phyloP scores from a whole-genome alignment of 1,140 invertebrate species.

The Asbolus verrucosus region DNA sequence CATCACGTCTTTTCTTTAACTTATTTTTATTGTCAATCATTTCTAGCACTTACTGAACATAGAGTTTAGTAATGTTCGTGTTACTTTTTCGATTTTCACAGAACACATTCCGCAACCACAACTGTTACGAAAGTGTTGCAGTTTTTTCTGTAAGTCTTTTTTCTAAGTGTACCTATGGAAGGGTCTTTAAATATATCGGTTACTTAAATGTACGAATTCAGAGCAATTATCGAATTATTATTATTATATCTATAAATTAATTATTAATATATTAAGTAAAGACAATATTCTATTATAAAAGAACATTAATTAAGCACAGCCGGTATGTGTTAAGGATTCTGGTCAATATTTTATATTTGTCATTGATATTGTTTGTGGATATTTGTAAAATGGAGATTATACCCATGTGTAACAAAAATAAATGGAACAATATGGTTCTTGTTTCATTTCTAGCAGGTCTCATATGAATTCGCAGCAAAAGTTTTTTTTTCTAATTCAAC shows the following conservation, averaged over 20 bases:
- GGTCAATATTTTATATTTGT: constrained; percentile 34
- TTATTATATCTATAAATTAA: neutral
- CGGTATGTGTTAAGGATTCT: constrained; percentile 32
- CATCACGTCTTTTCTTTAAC: too few species aligned
- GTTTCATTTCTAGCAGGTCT: too few species aligned
- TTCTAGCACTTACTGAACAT: too few species aligned
- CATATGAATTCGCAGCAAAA: too few species aligned
- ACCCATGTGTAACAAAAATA: constrained; percentile 33
- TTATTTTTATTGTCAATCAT: too few species aligned
- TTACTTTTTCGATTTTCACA: too few species aligned
- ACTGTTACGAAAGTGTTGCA: constrained; percentile 26
- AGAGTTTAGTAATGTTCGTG: too few species aligned
- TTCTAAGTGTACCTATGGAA: constrained; percentile 1
- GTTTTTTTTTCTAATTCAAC: too few species aligned
- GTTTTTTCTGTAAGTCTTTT: constrained; percentile 4
- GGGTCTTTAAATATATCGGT: constrained; percentile 32
- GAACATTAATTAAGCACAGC: neutral
- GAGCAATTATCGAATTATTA: constrained; percentile 8
- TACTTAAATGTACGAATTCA: neutral
- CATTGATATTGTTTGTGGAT: constrained; percentile 24
- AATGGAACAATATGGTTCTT: constrained; percentile 15
- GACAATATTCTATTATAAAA: constrained; percentile 21
- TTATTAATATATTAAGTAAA: neutral
- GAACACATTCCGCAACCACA: constrained; percentile 18
- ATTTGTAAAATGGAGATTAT: constrained; percentile 24